These are phyloP conservation scores for Chrysina gloriosa DNA, from an alignment of 2,888 invertebrate species.

Conservation along the genomic window DNA sequence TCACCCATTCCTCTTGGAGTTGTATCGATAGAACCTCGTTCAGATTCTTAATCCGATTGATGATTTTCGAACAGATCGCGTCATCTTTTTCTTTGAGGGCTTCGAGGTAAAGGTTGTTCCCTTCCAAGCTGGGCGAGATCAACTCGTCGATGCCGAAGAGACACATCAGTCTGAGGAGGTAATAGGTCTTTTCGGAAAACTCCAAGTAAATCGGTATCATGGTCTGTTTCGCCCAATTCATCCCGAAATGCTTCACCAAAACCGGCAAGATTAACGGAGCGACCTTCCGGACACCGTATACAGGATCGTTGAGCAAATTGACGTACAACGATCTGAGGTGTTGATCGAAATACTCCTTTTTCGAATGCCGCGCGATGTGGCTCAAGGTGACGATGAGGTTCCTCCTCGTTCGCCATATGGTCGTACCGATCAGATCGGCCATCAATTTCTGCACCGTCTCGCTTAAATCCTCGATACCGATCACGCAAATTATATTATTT, in stretches of 20 bases:
- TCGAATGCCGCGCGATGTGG: constrained; percentile 57
- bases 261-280: constrained; percentile 59
- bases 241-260: constrained; percentile 58
- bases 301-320: constrained; percentile 57
- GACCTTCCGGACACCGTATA: constrained; percentile 59
- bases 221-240: constrained; percentile 57
- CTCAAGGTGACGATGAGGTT: constrained; percentile 58
- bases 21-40: constrained; percentile 51
- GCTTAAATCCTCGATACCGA: constrained; percentile 56
- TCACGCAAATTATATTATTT: constrained; percentile 50
- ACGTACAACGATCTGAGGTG: constrained; percentile 58
- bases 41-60: constrained; percentile 45
- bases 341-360: constrained; percentile 57
- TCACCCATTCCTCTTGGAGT: constrained; percentile 51
- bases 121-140: constrained; percentile 55
- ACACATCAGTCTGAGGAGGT: constrained; percentile 57
- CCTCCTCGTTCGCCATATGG: constrained; percentile 60
- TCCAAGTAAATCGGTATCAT: constrained; percentile 56
- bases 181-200: constrained; percentile 56
- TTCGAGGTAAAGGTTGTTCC: constrained; percentile 19
- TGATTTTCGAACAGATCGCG: constrained; percentile 38
- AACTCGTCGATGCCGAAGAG: constrained; percentile 61
- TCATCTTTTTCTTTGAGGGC: constrained; percentile 37
- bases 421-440: constrained; percentile 55
- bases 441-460: constrained; percentile 57